Evolutionary conservation across 2,888 invertebrate species (phyloP), one percentile per base, ranked within the genome.

Genomic region (Deilephila elpenor): DNA sequence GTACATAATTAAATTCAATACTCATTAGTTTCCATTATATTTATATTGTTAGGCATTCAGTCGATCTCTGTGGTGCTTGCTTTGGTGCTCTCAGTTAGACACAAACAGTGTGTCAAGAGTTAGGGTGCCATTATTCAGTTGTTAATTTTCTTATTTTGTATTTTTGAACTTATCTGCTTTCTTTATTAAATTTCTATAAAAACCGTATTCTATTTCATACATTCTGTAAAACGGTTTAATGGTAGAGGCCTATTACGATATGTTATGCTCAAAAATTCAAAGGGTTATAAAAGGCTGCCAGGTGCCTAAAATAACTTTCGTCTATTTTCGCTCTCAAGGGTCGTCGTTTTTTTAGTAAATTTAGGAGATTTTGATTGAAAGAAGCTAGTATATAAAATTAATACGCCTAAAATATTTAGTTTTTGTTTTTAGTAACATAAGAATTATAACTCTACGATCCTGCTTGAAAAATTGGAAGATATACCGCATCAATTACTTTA

Each of bases 241-340:
- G 14, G 25, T 25, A 5, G 3, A 59, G 3, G 20, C 20, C 59
- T 8, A 8, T 59, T 59, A 59, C 8, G 59, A 7, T 8, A 11
- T 59, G 20, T 20, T 59, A 59, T 4, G 3, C 14, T 60, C 14
- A 60, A 29, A 29, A 29, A 25, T 29, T 60, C 25, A 29, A 25
- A 29, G 60, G 25, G 29, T 60, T 60, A 17, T 29, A 14, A 60
- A 29, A 5, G 60, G 25, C 11, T 29, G 5, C 6, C 29, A 25
- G 11, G 60, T 60, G 14, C 60, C 60, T 60, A 60, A 60, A 60
- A 60, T 60, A 60, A 60, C 29, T 60, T 11, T 60, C 25, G 25
- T 60, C 56, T 5, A n/a, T 56, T n/a, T 56, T 5, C 19, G 5
- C 29, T 60, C 11, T n/a, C 59, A 59, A 11, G 14, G 29, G 14